Percentiles rank a stretch among this genome's conserved stretches.
These are phyloP conservation scores for Epinephelus fuscoguttatus DNA, from an alignment of 2,113 vertebrate species.

Conservation along the genomic window DNA sequence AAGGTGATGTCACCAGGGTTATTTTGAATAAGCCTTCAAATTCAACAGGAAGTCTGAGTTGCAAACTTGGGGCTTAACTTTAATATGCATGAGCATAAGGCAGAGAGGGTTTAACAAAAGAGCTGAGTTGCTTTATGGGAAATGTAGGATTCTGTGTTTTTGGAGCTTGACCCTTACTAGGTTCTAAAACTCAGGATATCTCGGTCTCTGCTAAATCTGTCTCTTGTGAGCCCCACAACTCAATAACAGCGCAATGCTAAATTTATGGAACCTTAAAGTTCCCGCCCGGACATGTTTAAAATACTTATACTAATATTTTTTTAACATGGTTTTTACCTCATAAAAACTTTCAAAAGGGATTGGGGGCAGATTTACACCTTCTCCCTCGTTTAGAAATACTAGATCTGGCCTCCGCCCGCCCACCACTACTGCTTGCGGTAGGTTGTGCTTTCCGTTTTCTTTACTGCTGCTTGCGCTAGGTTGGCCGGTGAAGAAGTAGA, in stretches of 20 bases:
- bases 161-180: not conserved
- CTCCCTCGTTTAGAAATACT: too few species aligned
- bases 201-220: not conserved
- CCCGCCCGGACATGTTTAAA: too few species aligned
- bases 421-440: too few species aligned
- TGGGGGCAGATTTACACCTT: too few species aligned
- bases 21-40: not conserved
- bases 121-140: not conserved
- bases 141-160: not conserved
- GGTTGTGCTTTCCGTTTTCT: too few species aligned
- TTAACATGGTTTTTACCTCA: too few species aligned
- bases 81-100: not conserved
- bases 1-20: not conserved
- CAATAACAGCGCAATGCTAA: not conserved
- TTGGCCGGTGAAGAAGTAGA: too few species aligned
- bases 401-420: too few species aligned
- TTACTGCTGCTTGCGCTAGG: too few species aligned
- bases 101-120: not conserved
- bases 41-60: not conserved
- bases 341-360: too few species aligned
- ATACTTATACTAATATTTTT: too few species aligned
- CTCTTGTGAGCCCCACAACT: not conserved
- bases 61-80: not conserved
- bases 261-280: too few species aligned
- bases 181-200: not conserved